Evolutionary conservation across 2,113 vertebrate genomes (phyloP).

Genomic region (Cyanistes caeruleus): DNA sequence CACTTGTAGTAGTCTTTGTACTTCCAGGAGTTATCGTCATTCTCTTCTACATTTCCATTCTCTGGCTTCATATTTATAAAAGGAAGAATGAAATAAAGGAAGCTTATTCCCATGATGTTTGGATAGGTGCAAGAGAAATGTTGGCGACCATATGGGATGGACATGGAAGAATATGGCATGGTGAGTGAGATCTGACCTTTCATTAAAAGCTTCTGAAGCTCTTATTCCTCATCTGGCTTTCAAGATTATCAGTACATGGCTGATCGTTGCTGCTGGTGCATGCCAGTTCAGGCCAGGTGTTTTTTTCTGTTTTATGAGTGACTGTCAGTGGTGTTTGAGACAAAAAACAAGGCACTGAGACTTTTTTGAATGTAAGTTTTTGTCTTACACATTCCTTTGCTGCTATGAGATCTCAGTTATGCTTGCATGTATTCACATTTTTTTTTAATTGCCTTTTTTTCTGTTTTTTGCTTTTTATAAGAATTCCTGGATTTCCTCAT

Average conservation of each 20-base stretch:
- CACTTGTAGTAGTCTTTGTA: conserved; percentile 84
- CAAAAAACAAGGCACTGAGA: neutral
- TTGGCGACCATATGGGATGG: conserved; percentile 92
- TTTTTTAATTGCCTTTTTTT: neutral
- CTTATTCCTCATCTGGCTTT: neutral
- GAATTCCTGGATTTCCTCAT: neutral
- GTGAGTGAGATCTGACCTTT: conserved; percentile 69
- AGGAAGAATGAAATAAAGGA: conserved; percentile 92
- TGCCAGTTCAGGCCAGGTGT: neutral
- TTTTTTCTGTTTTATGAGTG: neutral
- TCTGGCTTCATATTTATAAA: conserved; percentile 94
- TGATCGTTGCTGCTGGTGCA: neutral
- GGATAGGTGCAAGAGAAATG: conserved; percentile 88
- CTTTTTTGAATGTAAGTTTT: neutral
- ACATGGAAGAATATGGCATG: conserved; percentile 95
- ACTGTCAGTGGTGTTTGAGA: neutral
- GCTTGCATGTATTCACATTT: neutral
- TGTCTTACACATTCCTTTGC: neutral
- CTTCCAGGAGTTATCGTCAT: conserved; percentile 85
- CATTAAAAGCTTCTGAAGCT: neutral
- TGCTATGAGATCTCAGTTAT: neutral
- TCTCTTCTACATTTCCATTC: conserved; percentile 86
- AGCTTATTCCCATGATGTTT: conserved; percentile 90
- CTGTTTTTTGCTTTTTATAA: neutral
- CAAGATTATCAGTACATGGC: neutral